A percentile compares a stretch with the other conserved stretches of the same genome.
Evolutionary conservation across 1,140 invertebrate genomes (phyloP).

Genomic region (Bombus confusus): DNA sequence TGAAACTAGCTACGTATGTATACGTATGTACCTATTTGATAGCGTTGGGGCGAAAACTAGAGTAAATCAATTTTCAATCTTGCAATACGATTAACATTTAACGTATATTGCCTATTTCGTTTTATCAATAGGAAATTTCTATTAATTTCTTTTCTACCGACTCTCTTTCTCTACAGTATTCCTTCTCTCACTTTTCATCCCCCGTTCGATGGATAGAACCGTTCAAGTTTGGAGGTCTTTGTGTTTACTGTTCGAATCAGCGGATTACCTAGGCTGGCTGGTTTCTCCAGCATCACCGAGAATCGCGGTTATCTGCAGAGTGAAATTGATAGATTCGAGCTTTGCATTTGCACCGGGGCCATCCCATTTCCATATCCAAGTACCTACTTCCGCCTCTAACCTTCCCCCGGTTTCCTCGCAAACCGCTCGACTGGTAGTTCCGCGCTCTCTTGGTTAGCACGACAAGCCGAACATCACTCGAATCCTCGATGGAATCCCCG

Average conservation of each 20-base stretch:
- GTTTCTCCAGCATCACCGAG: slow-evolving; percentile 41
- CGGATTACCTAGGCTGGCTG: slow-evolving; percentile 73
- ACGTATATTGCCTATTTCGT: too few relatives aligned
- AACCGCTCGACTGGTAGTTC: slow-evolving; percentile 64
- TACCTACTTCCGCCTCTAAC: slow-evolving; percentile 70
- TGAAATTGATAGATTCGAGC: slow-evolving; percentile 81
- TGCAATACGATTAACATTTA: too few relatives aligned
- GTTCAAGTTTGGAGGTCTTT: slow-evolving; percentile 65
- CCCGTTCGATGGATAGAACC: not conserved
- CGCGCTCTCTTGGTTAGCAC: slow-evolving; percentile 67
- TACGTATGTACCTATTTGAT: not conserved
- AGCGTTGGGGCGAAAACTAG: not conserved
- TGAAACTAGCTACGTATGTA: too few relatives aligned
- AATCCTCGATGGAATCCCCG: slow-evolving; percentile 65
- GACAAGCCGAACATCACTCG: slow-evolving; percentile 72
- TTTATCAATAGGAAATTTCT: too few relatives aligned
- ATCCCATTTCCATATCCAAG: slow-evolving; percentile 77
- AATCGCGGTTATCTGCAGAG: slow-evolving; percentile 63
- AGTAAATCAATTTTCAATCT: too few relatives aligned
- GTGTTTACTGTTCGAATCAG: slow-evolving; percentile 78
- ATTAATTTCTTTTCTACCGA: not conserved
- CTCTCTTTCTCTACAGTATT: not conserved
- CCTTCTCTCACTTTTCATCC: not conserved
- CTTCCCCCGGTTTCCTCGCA: slow-evolving; percentile 42
- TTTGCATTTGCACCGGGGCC: slow-evolving; percentile 69